These are phyloP conservation scores for Bacillus rossius DNA, from an alignment of 1,140 invertebrate species.

Conservation along the genomic window DNA sequence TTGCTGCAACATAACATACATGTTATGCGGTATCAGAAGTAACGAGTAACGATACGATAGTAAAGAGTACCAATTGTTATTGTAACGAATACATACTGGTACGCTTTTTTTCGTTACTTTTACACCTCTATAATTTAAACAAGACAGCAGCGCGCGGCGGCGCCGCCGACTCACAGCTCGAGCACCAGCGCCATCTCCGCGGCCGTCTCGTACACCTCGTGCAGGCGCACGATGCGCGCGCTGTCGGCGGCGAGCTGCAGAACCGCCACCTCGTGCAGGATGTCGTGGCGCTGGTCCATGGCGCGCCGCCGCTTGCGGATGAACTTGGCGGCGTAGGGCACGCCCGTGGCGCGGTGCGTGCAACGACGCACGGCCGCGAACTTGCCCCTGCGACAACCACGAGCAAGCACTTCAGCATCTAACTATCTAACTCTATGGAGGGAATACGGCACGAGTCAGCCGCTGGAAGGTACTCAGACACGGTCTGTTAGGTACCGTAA, in stretches of 20 bases:
- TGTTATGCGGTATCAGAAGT: too few relatives aligned
- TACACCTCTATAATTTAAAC: too few relatives aligned
- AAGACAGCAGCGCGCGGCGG: too few relatives aligned
- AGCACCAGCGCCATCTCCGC: conserved; percentile 82
- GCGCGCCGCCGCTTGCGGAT: conserved; percentile 82
- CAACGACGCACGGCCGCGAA: conserved; percentile 91
- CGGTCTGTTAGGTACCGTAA: too few relatives aligned
- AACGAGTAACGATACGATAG: too few relatives aligned
- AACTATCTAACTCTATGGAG: background rate
- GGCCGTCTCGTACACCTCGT: conserved; percentile 80
- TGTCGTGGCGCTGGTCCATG: conserved; percentile 74
- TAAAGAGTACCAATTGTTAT: too few relatives aligned
- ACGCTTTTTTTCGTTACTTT: too few relatives aligned
- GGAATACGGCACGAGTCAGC: too few relatives aligned
- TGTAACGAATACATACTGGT: too few relatives aligned
- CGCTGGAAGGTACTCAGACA: too few relatives aligned
- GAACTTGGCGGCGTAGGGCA: conserved; percentile 92
- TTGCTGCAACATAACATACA: too few relatives aligned
- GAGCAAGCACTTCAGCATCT: background rate
- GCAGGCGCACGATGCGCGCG: conserved; percentile 75
- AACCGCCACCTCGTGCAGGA: conserved; percentile 87
- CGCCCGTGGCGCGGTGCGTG: conserved; percentile 73
- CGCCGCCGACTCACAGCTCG: conserved; percentile 86
- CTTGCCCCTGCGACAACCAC: conserved; percentile 73
- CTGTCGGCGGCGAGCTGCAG: conserved; percentile 73